Evolutionary conservation across 2,113 vertebrate genomes (phyloP), one percentile per base, ranked within the genome.

Genomic region (Chrysochloris asiatica): DNA sequence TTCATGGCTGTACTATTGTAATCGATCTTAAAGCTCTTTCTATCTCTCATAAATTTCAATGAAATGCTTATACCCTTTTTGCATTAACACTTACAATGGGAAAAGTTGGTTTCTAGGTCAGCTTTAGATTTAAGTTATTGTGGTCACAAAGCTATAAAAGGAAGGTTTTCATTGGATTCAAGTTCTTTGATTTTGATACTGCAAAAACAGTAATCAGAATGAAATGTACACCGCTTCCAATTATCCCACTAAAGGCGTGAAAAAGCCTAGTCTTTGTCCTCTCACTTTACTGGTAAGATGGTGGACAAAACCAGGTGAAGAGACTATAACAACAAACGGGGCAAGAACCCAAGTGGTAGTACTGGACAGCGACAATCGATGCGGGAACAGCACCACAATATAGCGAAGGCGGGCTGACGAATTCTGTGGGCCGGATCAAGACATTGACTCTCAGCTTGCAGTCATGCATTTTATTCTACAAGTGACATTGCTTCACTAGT

Each of bases 11-110:
- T n/a, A n/a, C n/a, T n/a, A n/a, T 30, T 80, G 54, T 90, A 95
- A 93, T 65, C 94, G 88, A 94, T 80, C 94, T 93, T 83, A 93
- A 88, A 92, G 72, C 61, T 95, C 41, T 93, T 45, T 41, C 16
- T 47, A 24, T 21, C 88, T 50, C 67, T 47, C 61, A 77, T 80
- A 77, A 48, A 86, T 84, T 78, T 94, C 83, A 72, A 88, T 93
- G 90, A 88, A 92, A 94, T 83, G 83, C 72, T 84, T 86, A 76
- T 88, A 94, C 86, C 71, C 82, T 95, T 96, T n/a, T 93, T 95
- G 88, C 83, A 71, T 93, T n/a, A 93, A 89, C 50, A 85, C 48
- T 65, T 83, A 88, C 81, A 83, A 92, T 72, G 65, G 72, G 89
- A 94, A 94, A 78, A 78, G 52, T 83, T 50, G 69, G 54, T 93